phyloP scores from a whole-genome alignment of 2,113 vertebrate species.

The Burhinus bistriatus region DNA sequence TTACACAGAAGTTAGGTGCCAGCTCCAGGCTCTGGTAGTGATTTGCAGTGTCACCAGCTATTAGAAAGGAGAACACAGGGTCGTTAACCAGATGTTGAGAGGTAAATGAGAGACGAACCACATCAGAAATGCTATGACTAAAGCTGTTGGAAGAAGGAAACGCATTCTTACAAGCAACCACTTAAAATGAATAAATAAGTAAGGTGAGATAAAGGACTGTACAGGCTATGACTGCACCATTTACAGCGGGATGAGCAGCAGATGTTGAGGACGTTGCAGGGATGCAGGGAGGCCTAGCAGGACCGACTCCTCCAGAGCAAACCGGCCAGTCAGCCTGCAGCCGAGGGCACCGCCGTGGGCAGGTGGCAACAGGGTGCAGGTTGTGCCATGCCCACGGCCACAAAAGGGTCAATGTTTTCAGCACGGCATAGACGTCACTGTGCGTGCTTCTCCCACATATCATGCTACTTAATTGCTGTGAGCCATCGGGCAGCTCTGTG shows the following conservation, averaged over 20 bases:
- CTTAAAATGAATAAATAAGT: not conserved
- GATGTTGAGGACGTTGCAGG: not conserved
- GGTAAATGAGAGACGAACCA: not conserved
- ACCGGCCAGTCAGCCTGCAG: not conserved
- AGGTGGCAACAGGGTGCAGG: not conserved
- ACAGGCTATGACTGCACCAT: not conserved
- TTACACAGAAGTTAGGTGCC: not conserved
- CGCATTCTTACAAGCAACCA: not conserved
- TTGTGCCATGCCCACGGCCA: not conserved
- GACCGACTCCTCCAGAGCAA: not conserved
- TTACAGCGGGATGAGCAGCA: not conserved
- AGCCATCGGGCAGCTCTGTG: not conserved
- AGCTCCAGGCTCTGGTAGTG: not conserved
- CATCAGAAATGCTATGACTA: not conserved
- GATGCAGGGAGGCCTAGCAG: not conserved
- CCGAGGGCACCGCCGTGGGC: accelerated
- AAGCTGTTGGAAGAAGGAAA: not conserved
- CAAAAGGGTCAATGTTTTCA: not conserved
- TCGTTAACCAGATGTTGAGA: not conserved
- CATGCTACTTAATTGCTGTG: not conserved
- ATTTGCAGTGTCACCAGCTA: constrained; percentile 10
- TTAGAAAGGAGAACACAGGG: not conserved
- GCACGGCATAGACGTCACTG: not conserved
- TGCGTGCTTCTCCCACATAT: not conserved
- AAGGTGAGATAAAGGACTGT: not conserved